Evolutionary conservation across 2,797 vertebrate species (phyloP).

Genomic region (Enteromius unitaeniatus): DNA sequence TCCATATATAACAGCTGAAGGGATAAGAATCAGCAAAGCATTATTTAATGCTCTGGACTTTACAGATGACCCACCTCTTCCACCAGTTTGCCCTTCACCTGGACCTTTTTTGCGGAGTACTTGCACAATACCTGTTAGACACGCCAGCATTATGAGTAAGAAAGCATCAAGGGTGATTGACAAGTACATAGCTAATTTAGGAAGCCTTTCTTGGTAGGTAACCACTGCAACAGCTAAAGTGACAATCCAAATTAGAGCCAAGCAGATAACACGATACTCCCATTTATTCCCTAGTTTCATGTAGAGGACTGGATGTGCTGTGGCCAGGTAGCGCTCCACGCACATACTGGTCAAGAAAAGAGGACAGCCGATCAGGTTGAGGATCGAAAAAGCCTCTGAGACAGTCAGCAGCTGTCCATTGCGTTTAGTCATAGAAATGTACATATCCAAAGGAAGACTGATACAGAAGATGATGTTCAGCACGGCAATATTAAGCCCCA

Average conservation of each 20-base stretch:
- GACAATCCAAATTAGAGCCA: slow-evolving; percentile 62
- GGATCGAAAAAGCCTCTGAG: slow-evolving; percentile 11
- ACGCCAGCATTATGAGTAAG: slow-evolving; percentile 66
- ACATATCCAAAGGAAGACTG: slow-evolving; percentile 59
- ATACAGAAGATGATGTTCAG: slow-evolving; percentile 62
- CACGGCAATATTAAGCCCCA: slow-evolving; percentile 63
- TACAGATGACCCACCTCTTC: neutral
- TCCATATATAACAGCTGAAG: slow-evolving; percentile 61
- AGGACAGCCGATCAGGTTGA: slow-evolving; percentile 68
- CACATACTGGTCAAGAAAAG: slow-evolving; percentile 74
- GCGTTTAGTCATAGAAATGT: neutral
- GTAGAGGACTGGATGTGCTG: slow-evolving; percentile 64
- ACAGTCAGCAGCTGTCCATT: neutral
- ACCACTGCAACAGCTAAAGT: slow-evolving; percentile 52
- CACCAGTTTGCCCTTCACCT: slow-evolving; percentile 37
- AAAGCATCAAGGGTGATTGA: slow-evolving; percentile 45
- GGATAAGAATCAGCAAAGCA: slow-evolving; percentile 65
- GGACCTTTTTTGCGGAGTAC: slow-evolving; percentile 63
- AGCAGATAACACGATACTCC: slow-evolving; percentile 61
- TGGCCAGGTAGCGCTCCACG: slow-evolving; percentile 68
- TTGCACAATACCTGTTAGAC: slow-evolving; percentile 62
- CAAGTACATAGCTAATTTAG: neutral
- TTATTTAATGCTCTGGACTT: slow-evolving; percentile 67
- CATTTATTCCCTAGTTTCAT: slow-evolving; percentile 57
- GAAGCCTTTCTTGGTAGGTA: slow-evolving; percentile 14